Percentiles rank a stretch among this genome's conserved stretches.
Evolutionary conservation across 2,113 vertebrate genomes (phyloP).

Genomic region (Cynoglossus semilaevis): DNA sequence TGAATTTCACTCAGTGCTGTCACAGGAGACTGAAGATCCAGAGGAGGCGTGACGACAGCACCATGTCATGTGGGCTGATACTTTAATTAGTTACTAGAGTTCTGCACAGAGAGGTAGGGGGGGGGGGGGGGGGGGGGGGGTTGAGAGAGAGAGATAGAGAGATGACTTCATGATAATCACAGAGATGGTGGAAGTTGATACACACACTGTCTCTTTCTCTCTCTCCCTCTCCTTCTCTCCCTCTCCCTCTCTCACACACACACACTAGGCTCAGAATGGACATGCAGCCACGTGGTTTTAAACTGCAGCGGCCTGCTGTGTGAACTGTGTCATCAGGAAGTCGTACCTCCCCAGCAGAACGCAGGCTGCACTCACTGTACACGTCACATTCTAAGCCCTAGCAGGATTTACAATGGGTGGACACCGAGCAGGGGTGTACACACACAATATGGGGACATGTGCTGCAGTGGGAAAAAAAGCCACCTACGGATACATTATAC

Average conservation of each 20-base stretch:
- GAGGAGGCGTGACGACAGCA: background rate
- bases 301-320: background rate
- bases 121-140: too few relatives aligned
- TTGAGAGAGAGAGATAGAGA: background rate
- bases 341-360: slow-evolving; percentile 17
- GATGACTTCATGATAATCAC: too few relatives aligned
- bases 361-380: slow-evolving; percentile 14
- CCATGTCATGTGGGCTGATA: background rate
- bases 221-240: too few relatives aligned
- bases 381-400: background rate
- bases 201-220: too few relatives aligned
- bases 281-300: slow-evolving; percentile 14
- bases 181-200: too few relatives aligned
- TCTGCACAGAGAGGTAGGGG: background rate
- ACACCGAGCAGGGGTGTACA: background rate
- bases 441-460: too few relatives aligned
- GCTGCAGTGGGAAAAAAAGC: too few relatives aligned
- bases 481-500: too few relatives aligned
- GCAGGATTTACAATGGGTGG: background rate
- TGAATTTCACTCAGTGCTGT: background rate
- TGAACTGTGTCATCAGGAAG: slow-evolving; percentile 45
- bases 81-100: background rate
- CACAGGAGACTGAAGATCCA: background rate
- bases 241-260: background rate
- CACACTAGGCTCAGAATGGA: slow-evolving; percentile 14